Base-by-base conservation (phyloP, 2,113 vertebrate genomes). In the Alosa alosa region DNA sequence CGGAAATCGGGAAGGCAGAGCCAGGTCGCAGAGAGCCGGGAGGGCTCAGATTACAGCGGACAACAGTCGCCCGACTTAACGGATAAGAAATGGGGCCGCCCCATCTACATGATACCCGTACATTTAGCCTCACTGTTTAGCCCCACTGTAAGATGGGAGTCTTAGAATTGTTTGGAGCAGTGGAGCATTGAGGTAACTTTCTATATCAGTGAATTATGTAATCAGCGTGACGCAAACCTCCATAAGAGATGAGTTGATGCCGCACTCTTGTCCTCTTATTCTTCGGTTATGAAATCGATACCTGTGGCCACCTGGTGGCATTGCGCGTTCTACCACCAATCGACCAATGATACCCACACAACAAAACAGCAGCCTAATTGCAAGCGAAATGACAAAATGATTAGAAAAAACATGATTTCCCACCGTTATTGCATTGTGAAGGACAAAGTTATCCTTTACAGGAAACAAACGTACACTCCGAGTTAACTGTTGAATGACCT, bases 171-270 rank as follows among this genome's bases (percentile, higher is more conserved):
- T 44, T 44, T 44, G 41, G 41, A 44, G 41, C 41, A 44, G 6
- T 8, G n/a, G 1, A 64, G 20, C 64, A 36, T 72, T 11, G 13
- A 9, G 39, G 9, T 5, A 78, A 78, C 72, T 78, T 78, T 78
- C 15, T 72, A n/a, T 4, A 25, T 72, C 22, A 31, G 72, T 78
- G 72, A 78, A 78, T 78, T 78, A 78, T 78, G 72, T 78, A 78
- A 78, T 36, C 31, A 36, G 31, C 31, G 36, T 78, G 72, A 78
- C 72, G 72, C 72, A 78, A 78, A 78, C 10, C 25, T 78, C 31
- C 31, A 31, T 0, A 75, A 25, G 68, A 75, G 25, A 78, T 78
- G 36, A 39, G 36, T 39, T 78, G 72, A 78, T 78, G 72, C 36
- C 31, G 72, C 72, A 78, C 36, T 72, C 11, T 36, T 78, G 36